phyloP scores from a whole-genome alignment of 2,797 vertebrate genomes.

The Loris lydekkerianus region DNA sequence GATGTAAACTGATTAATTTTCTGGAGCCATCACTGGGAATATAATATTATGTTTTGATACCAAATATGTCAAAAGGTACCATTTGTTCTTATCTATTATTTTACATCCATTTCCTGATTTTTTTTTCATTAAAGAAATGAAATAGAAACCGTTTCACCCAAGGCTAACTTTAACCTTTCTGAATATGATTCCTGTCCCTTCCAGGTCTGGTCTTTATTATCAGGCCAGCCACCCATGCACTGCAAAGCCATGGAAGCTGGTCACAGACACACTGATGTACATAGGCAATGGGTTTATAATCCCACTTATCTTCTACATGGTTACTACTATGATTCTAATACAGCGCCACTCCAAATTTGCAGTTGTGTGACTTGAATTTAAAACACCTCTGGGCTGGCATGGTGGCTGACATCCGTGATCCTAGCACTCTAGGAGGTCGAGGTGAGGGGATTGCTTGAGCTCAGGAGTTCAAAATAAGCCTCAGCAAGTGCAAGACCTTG shows the following conservation, averaged over 20 bases:
- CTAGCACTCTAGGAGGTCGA: no score
- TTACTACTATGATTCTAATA: background rate
- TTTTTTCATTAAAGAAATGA: constrained; percentile 30
- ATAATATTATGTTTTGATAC: constrained; percentile 53
- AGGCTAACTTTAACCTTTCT: constrained; percentile 24
- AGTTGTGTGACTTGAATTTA: background rate
- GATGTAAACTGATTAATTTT: constrained; percentile 39
- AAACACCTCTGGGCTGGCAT: background rate
- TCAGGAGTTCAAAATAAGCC: no score
- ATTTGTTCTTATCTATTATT: constrained; percentile 57
- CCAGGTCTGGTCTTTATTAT: constrained; percentile 25
- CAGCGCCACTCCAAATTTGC: background rate
- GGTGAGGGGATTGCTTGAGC: no score
- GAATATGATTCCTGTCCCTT: background rate
- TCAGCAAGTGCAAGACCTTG: no score
- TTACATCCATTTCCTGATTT: constrained; percentile 26
- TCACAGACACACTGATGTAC: background rate
- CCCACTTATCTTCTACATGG: background rate
- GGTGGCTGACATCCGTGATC: no score
- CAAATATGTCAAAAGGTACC: constrained; percentile 51
- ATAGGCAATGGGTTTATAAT: background rate
- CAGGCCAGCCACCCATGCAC: background rate
- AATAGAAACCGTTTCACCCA: constrained; percentile 26
- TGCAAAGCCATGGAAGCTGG: background rate
- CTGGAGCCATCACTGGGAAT: constrained; percentile 53